Evolutionary conservation across 2,113 vertebrate genomes (phyloP).

Genomic region (Gadus chalcogrammus): DNA sequence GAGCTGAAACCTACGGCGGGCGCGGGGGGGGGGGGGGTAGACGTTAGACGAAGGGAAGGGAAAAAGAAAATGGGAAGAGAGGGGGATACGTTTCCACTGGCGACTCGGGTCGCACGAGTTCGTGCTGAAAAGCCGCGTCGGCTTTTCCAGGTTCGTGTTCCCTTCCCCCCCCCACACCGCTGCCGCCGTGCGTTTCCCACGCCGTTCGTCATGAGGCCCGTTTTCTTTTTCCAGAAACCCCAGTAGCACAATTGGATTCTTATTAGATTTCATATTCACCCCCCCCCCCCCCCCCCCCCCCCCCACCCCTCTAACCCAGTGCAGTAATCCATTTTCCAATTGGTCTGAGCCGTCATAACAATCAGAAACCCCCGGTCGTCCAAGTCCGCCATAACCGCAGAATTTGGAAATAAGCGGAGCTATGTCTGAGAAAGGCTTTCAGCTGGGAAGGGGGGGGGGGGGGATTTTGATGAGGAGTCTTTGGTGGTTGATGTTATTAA

Average conservation of each 20-base stretch:
- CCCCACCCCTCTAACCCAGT: slow-evolving; percentile 1
- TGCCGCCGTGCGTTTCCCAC: slow-evolving; percentile 37
- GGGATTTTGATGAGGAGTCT: too few relatives aligned
- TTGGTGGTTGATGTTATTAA: too few relatives aligned
- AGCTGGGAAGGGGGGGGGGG: too few relatives aligned
- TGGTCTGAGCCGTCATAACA: slow-evolving; percentile 27
- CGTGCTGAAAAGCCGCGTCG: slow-evolving; percentile 38
- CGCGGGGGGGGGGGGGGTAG: background rate
- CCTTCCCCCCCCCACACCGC: background rate
- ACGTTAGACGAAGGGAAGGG: background rate
- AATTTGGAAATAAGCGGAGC: slow-evolving; percentile 10
- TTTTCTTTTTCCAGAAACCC: slow-evolving; percentile 50
- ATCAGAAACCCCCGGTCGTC: slow-evolving; percentile 11
- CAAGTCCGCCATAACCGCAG: background rate
- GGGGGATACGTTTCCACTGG: slow-evolving; percentile 40
- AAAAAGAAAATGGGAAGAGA: too few relatives aligned
- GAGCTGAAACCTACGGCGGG: slow-evolving; percentile 85
- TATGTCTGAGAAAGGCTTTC: too few relatives aligned
- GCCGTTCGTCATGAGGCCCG: slow-evolving; percentile 18
- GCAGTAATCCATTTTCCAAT: slow-evolving; percentile 43
- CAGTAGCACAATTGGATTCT: slow-evolving; percentile 33
- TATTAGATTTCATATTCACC: slow-evolving; percentile 14
- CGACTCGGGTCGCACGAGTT: slow-evolving; percentile 22
- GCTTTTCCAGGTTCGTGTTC: slow-evolving; percentile 28
- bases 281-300: too few relatives aligned